Base-by-base conservation (phyloP, 2,797 vertebrate genomes). In the Paramormyrops hopkinsi region DNA sequence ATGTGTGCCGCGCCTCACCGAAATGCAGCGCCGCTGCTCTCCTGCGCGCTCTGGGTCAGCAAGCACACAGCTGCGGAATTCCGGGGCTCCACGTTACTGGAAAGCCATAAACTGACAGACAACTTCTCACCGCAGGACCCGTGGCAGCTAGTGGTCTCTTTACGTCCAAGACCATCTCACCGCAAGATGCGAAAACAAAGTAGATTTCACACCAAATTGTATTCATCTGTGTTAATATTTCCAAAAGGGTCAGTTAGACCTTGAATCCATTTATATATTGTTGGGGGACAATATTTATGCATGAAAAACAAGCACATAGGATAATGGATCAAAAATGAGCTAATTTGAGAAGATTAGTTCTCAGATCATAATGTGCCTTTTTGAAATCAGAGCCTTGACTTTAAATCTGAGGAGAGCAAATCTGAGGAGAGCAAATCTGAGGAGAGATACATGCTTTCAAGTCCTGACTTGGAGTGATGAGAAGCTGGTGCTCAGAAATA, bases 21-120 rank as follows among this genome's bases (percentile, higher is more conserved):
- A 89, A 73, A 92, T 92, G 91, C 91, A 91, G 88, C 19, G 92
- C 92, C 91, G 92, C 91, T 53, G 90, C 92, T 90, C 91, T 90
- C 62, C 48, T 41, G 88, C 92, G 93, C 91, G 0, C 19, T 91
- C 91, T 87, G 91, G 91, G 92, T 92, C 93, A 93, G 91, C 91
- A 94, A 89, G n/a, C 91, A 89, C 3, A 29, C 89, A 91, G 89
- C 92, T 94, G 92, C 92, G 92, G 93, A 96, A 96, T 95, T 94
- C 94, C 91, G 91, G 92, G 90, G 91, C 92, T 92, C 91, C 22
- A 76, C 88, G 90, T 93, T 90, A 92, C 91, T 93, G 90, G 92
- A 90, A 89, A 90, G 89, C 89, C 90, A 89, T 92, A 90, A 90
- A 92, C 90, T 94, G 93, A 94, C 91, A 91, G 92, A 92, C 88